Conservation (phyloP, 2,113 vertebrate genomes). For the Dasypus novemcinctus region DNA sequence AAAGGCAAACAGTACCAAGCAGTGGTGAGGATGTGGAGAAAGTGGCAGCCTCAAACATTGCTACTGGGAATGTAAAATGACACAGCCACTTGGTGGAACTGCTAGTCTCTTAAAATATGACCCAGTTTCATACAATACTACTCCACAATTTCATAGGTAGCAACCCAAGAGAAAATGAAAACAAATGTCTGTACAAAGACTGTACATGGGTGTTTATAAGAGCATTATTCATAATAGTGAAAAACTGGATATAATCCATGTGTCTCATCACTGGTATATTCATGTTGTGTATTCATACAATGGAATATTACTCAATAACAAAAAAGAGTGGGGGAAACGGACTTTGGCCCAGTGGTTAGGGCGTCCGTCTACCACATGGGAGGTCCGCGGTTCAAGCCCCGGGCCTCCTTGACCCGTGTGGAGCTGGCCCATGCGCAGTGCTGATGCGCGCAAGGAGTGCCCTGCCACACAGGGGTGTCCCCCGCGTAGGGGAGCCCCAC, state of each 20-base stretch:
- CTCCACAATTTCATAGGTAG: neutral
- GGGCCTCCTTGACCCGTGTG: too few relatives aligned
- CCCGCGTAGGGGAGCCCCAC: too few relatives aligned
- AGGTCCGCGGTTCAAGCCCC: too few relatives aligned
- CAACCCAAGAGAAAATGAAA: neutral
- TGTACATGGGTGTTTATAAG: neutral
- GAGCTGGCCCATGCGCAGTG: too few relatives aligned
- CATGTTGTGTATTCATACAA: neutral
- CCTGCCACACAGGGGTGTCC: too few relatives aligned
- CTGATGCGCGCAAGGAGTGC: too few relatives aligned
- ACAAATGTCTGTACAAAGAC: neutral
- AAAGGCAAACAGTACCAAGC: neutral
- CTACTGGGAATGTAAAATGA: neutral
- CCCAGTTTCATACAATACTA: neutral
- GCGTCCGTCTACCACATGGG: too few relatives aligned
- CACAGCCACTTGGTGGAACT: neutral
- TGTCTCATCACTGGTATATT: neutral
- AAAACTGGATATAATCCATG: neutral
- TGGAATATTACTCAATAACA: neutral
- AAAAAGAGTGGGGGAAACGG: neutral
- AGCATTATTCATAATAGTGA: slow-evolving; percentile 3
- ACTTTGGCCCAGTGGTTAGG: too few relatives aligned
- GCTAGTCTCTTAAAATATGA: neutral
- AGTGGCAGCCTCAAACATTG: neutral
- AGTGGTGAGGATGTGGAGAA: neutral